Conservation (phyloP, 2,888 invertebrate species). For the Corbicula japonica region DNA sequence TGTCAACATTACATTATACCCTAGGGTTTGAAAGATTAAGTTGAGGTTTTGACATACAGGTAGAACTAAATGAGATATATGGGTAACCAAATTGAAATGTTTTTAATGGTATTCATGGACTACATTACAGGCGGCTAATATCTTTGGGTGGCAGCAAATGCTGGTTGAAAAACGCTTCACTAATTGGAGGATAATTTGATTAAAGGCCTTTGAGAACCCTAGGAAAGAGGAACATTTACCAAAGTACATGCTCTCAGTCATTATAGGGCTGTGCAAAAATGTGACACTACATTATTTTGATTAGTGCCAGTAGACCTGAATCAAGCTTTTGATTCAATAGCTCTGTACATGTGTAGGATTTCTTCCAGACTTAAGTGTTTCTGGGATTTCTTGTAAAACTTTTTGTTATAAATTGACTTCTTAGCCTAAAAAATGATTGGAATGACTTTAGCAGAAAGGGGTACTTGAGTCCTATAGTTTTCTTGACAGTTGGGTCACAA, state of each 20-base stretch:
- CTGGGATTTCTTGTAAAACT: no score
- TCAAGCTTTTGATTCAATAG: no score
- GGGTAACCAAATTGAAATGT: conserved; percentile 17
- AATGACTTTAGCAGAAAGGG: neutral
- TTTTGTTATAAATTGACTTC: neutral
- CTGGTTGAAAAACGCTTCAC: conserved; percentile 16
- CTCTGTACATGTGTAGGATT: no score
- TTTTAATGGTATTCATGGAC: conserved; percentile 19
- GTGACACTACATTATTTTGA: conserved; percentile 28
- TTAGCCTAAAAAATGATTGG: neutral
- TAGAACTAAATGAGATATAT: conserved; percentile 20
- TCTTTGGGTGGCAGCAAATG: conserved; percentile 30
- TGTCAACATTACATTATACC: conserved; percentile 53
- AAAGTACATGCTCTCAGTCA: conserved; percentile 21
- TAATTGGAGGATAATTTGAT: conserved; percentile 48
- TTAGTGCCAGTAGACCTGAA: neutral
- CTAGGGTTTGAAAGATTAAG: conserved; percentile 9
- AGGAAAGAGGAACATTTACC: neutral
- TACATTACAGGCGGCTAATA: conserved; percentile 6
- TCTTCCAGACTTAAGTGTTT: no score
- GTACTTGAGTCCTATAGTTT: conserved; percentile 6
- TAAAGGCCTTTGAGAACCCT: conserved; percentile 8
- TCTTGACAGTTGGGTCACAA: conserved; percentile 18
- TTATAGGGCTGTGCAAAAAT: conserved; percentile 24
- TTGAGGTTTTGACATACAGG: conserved; percentile 16